Evolutionary conservation across 2,888 invertebrate genomes (phyloP).

Genomic region (Xylophagus ater): DNA sequence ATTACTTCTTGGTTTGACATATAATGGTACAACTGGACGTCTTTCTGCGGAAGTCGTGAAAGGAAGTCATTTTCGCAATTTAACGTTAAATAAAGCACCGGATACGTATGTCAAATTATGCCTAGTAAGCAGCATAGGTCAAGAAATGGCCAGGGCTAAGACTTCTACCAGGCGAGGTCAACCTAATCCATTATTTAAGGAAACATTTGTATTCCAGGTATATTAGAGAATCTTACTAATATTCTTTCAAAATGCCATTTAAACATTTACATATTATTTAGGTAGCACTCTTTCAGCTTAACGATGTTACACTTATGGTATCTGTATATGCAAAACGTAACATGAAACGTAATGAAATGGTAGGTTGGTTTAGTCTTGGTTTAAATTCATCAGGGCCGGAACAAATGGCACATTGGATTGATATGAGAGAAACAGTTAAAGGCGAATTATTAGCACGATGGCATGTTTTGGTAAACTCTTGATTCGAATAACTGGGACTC

Average conservation of each 20-base stretch:
- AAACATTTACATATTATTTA: too few relatives aligned
- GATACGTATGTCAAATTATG: constrained; percentile 91
- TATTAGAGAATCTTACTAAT: constrained; percentile 17
- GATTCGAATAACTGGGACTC: constrained; percentile 44
- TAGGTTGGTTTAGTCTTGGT: constrained; percentile 93
- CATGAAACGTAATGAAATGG: constrained; percentile 89
- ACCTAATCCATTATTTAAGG: constrained; percentile 91
- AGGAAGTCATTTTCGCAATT: constrained; percentile 58
- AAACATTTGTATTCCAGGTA: constrained; percentile 92
- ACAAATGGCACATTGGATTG: constrained; percentile 86
- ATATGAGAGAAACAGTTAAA: constrained; percentile 74
- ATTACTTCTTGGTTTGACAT: constrained; percentile 76
- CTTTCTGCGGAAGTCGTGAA: constrained; percentile 77
- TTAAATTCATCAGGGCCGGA: constrained; percentile 86
- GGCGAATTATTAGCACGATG: constrained; percentile 87
- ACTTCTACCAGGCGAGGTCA: constrained; percentile 85
- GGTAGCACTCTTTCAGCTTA: constrained; percentile 90
- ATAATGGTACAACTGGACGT: constrained; percentile 87
- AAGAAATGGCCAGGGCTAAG: constrained; percentile 87
- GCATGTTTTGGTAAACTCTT: constrained; percentile 79
- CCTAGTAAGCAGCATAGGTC: constrained; percentile 82
- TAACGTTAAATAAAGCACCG: constrained; percentile 68
- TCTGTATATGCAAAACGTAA: constrained; percentile 89
- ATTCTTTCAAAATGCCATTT: not conserved
- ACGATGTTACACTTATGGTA: constrained; percentile 88